These are phyloP conservation scores for Oscheius sp. DNA, from an alignment of 2,888 invertebrate genomes.

Conservation along the genomic window DNA sequence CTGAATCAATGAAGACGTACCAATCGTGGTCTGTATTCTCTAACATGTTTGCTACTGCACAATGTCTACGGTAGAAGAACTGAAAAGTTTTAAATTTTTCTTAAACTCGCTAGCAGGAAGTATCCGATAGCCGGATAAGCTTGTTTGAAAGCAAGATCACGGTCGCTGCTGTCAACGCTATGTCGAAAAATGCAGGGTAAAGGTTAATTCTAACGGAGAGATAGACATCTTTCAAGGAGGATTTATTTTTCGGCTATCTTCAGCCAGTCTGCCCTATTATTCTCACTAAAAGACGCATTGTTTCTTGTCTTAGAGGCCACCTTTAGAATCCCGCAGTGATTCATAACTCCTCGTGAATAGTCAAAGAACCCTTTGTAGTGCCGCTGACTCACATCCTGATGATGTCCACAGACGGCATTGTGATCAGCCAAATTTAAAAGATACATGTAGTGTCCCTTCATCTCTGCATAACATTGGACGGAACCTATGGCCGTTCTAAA, in stretches of 20 bases:
- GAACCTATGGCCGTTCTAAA: slow-evolving; percentile 37
- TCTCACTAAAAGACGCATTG: too few relatives aligned
- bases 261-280: too few relatives aligned
- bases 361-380: not conserved
- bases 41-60: slow-evolving; percentile 42
- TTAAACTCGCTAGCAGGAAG: too few relatives aligned
- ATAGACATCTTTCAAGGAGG: not conserved
- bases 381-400: slow-evolving; percentile 26
- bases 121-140: too few relatives aligned
- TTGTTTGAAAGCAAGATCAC: too few relatives aligned
- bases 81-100: slow-evolving; percentile 20
- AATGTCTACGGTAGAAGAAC: slow-evolving; percentile 51
- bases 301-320: too few relatives aligned
- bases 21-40: slow-evolving; percentile 38
- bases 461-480: slow-evolving; percentile 36
- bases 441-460: slow-evolving; percentile 37
- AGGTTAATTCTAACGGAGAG: too few relatives aligned
- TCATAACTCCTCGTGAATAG: too few relatives aligned
- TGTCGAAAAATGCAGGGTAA: too few relatives aligned
- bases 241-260: not conserved
- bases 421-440: slow-evolving; percentile 17
- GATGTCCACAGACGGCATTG: slow-evolving; percentile 35
- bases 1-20: slow-evolving; percentile 48
- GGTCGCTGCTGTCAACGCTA: too few relatives aligned
- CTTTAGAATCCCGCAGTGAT: too few relatives aligned